Evolutionary conservation across 2,797 vertebrate species (phyloP).

Genomic region (Hyperoplus immaculatus): DNA sequence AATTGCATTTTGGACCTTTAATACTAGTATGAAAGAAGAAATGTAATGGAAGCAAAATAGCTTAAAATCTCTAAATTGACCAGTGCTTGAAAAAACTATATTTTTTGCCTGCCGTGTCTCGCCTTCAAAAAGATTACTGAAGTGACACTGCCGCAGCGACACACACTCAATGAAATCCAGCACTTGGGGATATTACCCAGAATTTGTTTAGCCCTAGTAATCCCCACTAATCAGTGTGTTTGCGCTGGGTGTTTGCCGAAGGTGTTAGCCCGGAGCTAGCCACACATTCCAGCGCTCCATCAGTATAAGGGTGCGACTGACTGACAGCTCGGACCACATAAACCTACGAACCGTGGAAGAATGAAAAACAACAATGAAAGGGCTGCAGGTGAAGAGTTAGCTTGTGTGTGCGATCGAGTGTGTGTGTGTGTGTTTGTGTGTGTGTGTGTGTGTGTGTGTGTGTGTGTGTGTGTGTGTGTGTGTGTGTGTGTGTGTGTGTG

Average conservation of each 20-base stretch:
- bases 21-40: too few relatives aligned
- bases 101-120: too few relatives aligned
- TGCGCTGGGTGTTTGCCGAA: slow-evolving; percentile 79
- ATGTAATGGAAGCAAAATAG: too few relatives aligned
- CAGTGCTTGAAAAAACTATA: too few relatives aligned
- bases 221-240: slow-evolving; percentile 81
- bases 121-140: slow-evolving; percentile 16
- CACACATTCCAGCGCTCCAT: slow-evolving; percentile 58
- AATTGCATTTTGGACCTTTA: too few relatives aligned
- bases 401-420: not conserved
- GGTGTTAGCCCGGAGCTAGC: slow-evolving; percentile 71
- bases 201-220: slow-evolving; percentile 77
- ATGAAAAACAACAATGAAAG: slow-evolving; percentile 49
- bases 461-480: slow-evolving; percentile 37
- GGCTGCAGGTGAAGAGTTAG: slow-evolving; percentile 54
- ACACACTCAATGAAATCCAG: slow-evolving; percentile 31
- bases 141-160: slow-evolving; percentile 20
- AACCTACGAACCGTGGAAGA: slow-evolving; percentile 49
- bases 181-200: slow-evolving; percentile 37
- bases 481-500: slow-evolving; percentile 27
- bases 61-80: too few relatives aligned
- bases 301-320: slow-evolving; percentile 41
- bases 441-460: slow-evolving; percentile 36
- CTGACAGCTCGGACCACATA: slow-evolving; percentile 57
- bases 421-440: slow-evolving; percentile 32